A percentile compares a stretch with the other conserved stretches of the same genome.
Conservation (phyloP, 2,797 vertebrate species). For the Hydrophis major region DNA sequence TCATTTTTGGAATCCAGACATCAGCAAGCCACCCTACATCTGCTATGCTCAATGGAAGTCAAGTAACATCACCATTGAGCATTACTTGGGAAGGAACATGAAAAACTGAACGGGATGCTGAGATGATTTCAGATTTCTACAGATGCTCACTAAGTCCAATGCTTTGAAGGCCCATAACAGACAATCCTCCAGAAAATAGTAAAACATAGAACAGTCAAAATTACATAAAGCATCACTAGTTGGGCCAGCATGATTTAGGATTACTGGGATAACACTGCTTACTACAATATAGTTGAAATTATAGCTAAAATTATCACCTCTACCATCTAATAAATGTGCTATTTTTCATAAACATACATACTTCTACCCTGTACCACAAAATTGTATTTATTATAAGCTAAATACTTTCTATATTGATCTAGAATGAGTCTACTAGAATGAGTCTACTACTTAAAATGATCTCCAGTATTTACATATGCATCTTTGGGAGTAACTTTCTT, state of each 20-base stretch:
- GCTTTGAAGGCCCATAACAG: background rate
- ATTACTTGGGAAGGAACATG: background rate
- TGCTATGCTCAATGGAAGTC: background rate
- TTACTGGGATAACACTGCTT: background rate
- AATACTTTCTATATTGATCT: background rate
- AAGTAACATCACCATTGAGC: background rate
- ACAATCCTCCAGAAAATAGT: background rate
- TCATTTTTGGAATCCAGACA: background rate
- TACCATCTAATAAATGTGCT: background rate
- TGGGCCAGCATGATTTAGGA: background rate
- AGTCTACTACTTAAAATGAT: background rate
- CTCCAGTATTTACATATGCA: background rate
- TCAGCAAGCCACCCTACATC: background rate
- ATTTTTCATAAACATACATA: background rate
- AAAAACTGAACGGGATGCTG: background rate
- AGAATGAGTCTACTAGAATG: background rate
- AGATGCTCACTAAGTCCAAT: background rate
- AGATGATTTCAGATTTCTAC: background rate
- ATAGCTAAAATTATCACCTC: background rate
- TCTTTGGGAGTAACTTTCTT: background rate
- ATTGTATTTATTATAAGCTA: background rate
- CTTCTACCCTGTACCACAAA: background rate
- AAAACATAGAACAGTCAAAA: background rate
- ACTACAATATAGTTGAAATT: background rate
- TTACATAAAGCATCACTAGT: background rate